Base-by-base conservation (phyloP, 2,113 vertebrate species). In the Puntigrus tetrazona region DNA sequence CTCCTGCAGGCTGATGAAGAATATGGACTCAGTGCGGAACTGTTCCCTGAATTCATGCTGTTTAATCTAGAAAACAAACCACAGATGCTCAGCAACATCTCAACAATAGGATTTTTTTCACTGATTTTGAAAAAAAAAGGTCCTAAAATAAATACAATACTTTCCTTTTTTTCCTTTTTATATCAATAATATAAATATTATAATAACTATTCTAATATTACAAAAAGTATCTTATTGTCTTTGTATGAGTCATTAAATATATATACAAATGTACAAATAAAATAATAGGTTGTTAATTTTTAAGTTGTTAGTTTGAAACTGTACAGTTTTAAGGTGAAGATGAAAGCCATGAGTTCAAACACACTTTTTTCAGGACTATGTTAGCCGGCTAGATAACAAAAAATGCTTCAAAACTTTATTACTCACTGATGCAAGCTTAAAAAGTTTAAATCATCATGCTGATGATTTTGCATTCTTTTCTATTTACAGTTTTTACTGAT, bases 31-130 rank as follows among this genome's bases (percentile, higher is more conserved):
- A 41, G 90, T 91, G 75, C 91, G 92, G 89, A 95, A 94, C 74
- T 87, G 90, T 74, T 95, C 96, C 92, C 95, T 94, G 91, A 96
- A 95, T 41, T 95, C 92, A 78, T 92, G 87, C 86, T 95, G 93
- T 87, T 95, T 95, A 85, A 95, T 91, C 92, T 94, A 70, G n/a
- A n/a, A 20, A 67, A 90, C 94, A 92, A 94, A 89, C 93, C 93
- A 92, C 36, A 81, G 91, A 94, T 45, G 76, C 14, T 61, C n/a
- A 36, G 10, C 22, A 38, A 13, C 47, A 77, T 55, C 29, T n/a
- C 36, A 72, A 72, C 36, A 72, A 72, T 14, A 72, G 38, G 18
- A 9, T 36, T 63, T 63, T 36, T 65, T 34, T 38, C 52, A 57
- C 50, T 22, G 10, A 9, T 0, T 38, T 38, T 34, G 7, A 36